Base-by-base conservation (phyloP, 2,113 vertebrate genomes). In the Sylvia atricapilla region DNA sequence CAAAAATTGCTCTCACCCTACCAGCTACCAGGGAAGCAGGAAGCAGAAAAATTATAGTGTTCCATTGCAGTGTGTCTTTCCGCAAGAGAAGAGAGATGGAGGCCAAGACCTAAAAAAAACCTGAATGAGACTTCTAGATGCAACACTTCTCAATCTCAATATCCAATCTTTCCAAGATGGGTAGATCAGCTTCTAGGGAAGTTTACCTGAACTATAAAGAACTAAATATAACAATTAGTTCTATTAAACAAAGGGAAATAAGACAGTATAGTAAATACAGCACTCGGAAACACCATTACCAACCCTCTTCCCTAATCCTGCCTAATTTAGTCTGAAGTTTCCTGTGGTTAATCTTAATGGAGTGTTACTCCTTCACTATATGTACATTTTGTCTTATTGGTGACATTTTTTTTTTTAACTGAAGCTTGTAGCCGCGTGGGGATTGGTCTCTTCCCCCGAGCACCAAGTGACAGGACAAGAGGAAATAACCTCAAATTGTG, bases 401-500 rank as follows among this genome's bases (percentile, higher is more conserved):
- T 53, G 12, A 24, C 13, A 25, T 3, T 73, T 24, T 35, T 46
- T 24, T 35, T 46, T 28, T 37, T 11, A 44, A 33, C 15, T n/a
- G 23, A 44, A 69, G 11, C 21, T 5, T 33, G 25, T 5, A 37
- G 25, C 0, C 1, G 14, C 41, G 31, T 6, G 7, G 15, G 12
- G 3, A 10, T 16, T 1, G 0, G 11, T 25, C 24, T 55, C 24
- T 55, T 49, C 21, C 46, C 16, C 21, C 50, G 66, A 17, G 12
- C 31, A 75, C 17, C 5, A 35, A 69, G 8, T 0, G 0, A 44
- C 0, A 75, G 19, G 12, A 49, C 18, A 49, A 69, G 33, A 82
- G 9, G 16, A 70, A 75, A 56, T 2, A 6, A 46, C 18, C 8
- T 58, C 64, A 46, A 47, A 43, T 22, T 52, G 33, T 9, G 1